Evolutionary conservation across 2,113 vertebrate genomes (phyloP).

Genomic region (Hiodon alosoides): DNA sequence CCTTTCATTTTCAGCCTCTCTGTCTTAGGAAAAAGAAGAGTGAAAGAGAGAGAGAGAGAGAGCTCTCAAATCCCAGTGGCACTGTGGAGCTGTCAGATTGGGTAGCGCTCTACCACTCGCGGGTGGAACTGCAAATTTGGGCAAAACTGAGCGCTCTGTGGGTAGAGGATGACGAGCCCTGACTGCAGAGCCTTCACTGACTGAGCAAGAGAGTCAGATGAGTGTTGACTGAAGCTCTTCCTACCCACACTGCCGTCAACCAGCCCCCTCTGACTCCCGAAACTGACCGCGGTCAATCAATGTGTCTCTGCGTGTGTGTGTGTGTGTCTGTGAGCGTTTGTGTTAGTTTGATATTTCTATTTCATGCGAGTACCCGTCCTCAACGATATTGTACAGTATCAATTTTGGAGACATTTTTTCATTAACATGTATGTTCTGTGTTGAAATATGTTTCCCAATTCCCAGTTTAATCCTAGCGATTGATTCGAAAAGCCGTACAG

Average conservation of each 20-base stretch:
- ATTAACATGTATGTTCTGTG: no score
- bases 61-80: slow-evolving; percentile 60
- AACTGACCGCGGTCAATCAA: not conserved
- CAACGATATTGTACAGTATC: no score
- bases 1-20: slow-evolving; percentile 52
- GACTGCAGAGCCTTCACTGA: slow-evolving; percentile 53
- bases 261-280: not conserved
- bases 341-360: no score
- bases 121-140: slow-evolving; percentile 63
- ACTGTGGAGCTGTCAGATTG: slow-evolving; percentile 66
- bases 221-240: slow-evolving; percentile 41
- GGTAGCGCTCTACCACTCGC: slow-evolving; percentile 67
- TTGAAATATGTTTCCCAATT: no score
- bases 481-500: no score
- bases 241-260: not conserved
- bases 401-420: no score
- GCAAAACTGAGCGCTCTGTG: slow-evolving; percentile 53
- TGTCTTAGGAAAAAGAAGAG: slow-evolving; percentile 29
- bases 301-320: not conserved
- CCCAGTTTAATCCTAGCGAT: no score
- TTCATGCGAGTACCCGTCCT: no score
- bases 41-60: slow-evolving; percentile 42
- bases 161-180: slow-evolving; percentile 56
- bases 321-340: no score
- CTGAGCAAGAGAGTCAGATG: slow-evolving; percentile 52